Base-by-base conservation (phyloP, 2,888 invertebrate genomes). In the Hypolimnas misippus region DNA sequence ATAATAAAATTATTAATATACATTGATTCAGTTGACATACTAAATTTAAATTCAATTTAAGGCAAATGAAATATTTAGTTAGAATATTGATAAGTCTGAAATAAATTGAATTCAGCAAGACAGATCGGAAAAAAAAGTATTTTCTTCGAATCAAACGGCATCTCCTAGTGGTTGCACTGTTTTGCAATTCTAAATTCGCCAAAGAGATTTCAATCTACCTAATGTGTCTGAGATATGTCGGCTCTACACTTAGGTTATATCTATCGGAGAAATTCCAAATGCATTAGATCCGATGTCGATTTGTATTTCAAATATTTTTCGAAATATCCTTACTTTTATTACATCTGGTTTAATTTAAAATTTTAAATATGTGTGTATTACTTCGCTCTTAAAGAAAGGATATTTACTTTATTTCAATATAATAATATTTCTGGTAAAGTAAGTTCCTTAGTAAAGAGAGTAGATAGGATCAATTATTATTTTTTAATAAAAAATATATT, bases 111-210 rank as follows among this genome's bases (percentile, higher is more conserved):
- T 70, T 70, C 63, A 60, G 38, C 40, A 31, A 50, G 61, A 63
- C 50, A 56, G 52, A 65, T 66, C n/a, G 46, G 62, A 68, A 67
- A 68, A 49, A 69, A 61, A 62, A 60, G 21, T 55, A 56, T 60
- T 79, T 83, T 79, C 81, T 83, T 82, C 79, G 81, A 83, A 83
- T 79, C 84, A 86, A 84, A 86, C 80, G 74, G 81, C 82, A 83
- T 81, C 75, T 66, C 75, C 75, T 82, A 84, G 82, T 77, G 82
- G 79, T 75, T 81, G 82, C 84, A 84, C 83, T 83, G 83, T 86
- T 89, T 90, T 89, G 86, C 89, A 89, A 89, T 90, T 89, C 89
- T 81, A 85, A 89, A 82, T 84, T 80, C 75, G 77, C 77, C 79
- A 83, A 83, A 86, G 87, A 87, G 87, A 83, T 87, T 89, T 81